A percentile compares a stretch with the other conserved stretches of the same genome.
Conservation (phyloP, 2,113 vertebrate genomes). For the Chaetodon auriga region DNA sequence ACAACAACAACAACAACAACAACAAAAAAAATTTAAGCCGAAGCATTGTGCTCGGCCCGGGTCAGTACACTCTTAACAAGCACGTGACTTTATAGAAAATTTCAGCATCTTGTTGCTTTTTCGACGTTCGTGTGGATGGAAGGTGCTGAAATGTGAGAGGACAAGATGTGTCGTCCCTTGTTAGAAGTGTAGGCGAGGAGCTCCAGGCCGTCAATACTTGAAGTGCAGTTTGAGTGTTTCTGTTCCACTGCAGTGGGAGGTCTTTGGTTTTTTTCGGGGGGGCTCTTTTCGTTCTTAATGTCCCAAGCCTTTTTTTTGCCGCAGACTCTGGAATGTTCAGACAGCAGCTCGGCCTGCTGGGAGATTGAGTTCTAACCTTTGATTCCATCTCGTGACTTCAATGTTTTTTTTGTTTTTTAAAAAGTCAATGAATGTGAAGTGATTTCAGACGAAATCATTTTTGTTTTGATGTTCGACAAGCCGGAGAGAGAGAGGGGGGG, state of each 20-base stretch:
- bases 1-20: no score
- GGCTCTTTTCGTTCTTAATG: constrained; percentile 19
- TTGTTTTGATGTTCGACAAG: constrained; percentile 61
- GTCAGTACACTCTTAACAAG: constrained; percentile 55
- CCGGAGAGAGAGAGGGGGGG: constrained; percentile 42
- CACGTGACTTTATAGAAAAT: constrained; percentile 32
- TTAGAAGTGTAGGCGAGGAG: constrained; percentile 43
- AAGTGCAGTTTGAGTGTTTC: constrained; percentile 77
- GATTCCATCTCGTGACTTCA: constrained; percentile 79
- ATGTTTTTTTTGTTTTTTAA: constrained; percentile 7
- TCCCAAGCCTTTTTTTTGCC: constrained; percentile 63
- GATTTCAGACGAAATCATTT: constrained; percentile 66
- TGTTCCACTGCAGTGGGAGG: constrained; percentile 54
- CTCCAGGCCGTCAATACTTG: constrained; percentile 76
- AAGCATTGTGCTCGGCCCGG: constrained; percentile 53
- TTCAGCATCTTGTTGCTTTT: constrained; percentile 28
- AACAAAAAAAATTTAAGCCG: no score
- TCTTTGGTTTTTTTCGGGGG: constrained; percentile 25
- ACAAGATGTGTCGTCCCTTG: constrained; percentile 8
- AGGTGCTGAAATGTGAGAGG: constrained; percentile 21
- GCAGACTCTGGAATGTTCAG: constrained; percentile 75
- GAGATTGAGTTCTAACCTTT: constrained; percentile 67
- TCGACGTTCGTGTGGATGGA: neutral
- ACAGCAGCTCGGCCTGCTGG: constrained; percentile 64
- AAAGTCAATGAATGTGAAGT: constrained; percentile 80